Evolutionary conservation across 2,113 vertebrate genomes (phyloP), one percentile per base, ranked within the genome.

Genomic region (Grammomys surdaster): DNA sequence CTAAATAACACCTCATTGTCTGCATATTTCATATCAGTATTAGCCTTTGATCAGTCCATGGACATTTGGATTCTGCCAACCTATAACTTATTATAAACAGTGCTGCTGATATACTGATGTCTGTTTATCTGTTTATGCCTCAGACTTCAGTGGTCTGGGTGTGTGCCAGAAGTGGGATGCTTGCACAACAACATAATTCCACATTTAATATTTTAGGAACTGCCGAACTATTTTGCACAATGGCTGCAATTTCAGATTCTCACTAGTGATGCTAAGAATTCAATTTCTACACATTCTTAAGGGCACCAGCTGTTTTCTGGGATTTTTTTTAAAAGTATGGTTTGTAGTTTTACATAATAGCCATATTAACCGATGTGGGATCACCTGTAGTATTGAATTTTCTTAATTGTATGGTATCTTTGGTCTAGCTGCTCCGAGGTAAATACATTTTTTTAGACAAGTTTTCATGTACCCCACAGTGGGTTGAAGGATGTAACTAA

Each of bases 351-450:
- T 60, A 28, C 17, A 72, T 72, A 85, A 48, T 16, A 88, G 43
- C 24, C 75, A 48, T 77, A 36, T n/a, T 40, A 65, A 36, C 28
- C 11, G 48, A 6, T 54, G 9, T 60, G 10, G 36, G 46, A 67
- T 31, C 69, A 89, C 20, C 2, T 36, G n/a, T 40, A 51, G 43
- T 33, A 60, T 77, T 40, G 43, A 9, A 31, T 76, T 56, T 90
- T 46, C 56, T 88, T 90, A 77, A 90, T 63, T 88, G n/a, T 86
- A 89, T 69, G 60, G 28, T 26, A 56, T 51, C 51, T 51, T 91
- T 22, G 60, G 26, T 88, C 33, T 2, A 73, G 20, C 48, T 85
- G 84, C 31, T n/a, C 43, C 5, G 54, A n/a, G 36, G 13, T 36
- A 58, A 54, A 16, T 6, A 36, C 69, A 82, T 56, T 63, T 92